Evolutionary conservation across 1,140 invertebrate species (phyloP).

Genomic region (Macrosteles quadrilineatus): DNA sequence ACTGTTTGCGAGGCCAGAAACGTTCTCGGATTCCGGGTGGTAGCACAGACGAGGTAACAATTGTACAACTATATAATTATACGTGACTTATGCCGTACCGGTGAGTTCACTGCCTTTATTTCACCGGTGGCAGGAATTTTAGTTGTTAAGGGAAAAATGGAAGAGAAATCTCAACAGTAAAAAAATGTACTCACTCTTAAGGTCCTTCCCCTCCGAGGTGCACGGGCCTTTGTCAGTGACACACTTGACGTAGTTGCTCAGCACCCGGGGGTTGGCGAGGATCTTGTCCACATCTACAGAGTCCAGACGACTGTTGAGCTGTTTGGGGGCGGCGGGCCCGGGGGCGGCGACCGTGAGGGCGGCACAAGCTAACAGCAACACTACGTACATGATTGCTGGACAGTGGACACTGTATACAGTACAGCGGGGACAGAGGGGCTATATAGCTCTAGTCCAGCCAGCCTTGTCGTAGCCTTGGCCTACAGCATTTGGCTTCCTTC

Average conservation of each 20-base stretch:
- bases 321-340: constrained; percentile 26
- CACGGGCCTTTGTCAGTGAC: constrained; percentile 66
- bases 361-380: constrained; percentile 43
- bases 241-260: constrained; percentile 66
- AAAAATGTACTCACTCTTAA: constrained; percentile 70
- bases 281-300: constrained; percentile 66
- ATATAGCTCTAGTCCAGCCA: background rate
- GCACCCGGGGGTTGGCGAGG: constrained; percentile 62
- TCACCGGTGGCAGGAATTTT: background rate
- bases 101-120: no score
- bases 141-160: no score
- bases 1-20: no score
- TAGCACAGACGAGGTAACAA: no score
- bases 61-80: no score
- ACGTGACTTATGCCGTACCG: no score
- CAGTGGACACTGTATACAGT: background rate
- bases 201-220: constrained; percentile 65
- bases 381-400: background rate
- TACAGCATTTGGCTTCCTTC: background rate
- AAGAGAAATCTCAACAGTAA: no score
- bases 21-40: no score
- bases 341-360: constrained; percentile 55
- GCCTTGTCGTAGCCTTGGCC: background rate
- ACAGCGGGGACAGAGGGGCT: background rate
- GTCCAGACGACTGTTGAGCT: constrained; percentile 63